These are phyloP conservation scores for Atrichornis clamosus DNA, from an alignment of 2,113 vertebrate species.

Conservation along the genomic window DNA sequence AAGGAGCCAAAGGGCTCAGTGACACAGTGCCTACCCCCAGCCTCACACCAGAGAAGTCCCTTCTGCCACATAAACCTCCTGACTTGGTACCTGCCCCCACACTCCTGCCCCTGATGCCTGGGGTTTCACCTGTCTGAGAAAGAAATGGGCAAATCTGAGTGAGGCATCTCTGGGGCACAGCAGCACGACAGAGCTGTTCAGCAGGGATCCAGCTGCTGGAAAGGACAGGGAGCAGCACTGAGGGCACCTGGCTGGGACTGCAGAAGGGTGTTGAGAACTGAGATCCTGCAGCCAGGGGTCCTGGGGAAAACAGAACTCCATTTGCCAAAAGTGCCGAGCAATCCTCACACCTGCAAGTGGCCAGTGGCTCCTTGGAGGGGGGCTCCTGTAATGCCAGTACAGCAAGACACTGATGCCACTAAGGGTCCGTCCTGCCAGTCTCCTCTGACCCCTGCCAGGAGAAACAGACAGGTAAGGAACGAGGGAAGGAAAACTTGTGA, in stretches of 20 bases:
- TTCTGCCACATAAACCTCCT: neutral
- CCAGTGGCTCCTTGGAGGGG: neutral
- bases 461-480: neutral
- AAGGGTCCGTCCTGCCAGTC: neutral
- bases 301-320: neutral
- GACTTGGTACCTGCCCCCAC: neutral
- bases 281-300: neutral
- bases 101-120: neutral
- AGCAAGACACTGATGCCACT: neutral
- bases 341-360: neutral
- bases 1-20: neutral
- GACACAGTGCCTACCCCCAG: neutral
- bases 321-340: neutral
- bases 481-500: neutral
- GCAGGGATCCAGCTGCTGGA: neutral
- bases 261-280: neutral
- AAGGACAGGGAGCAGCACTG: neutral
- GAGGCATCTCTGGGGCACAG: neutral
- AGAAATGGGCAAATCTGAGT: neutral
- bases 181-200: neutral
- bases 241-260: neutral
- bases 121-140: neutral
- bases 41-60: neutral
- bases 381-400: neutral
- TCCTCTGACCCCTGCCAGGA: neutral